Conservation (phyloP, 2,888 invertebrate species). For the Tipula unca region DNA sequence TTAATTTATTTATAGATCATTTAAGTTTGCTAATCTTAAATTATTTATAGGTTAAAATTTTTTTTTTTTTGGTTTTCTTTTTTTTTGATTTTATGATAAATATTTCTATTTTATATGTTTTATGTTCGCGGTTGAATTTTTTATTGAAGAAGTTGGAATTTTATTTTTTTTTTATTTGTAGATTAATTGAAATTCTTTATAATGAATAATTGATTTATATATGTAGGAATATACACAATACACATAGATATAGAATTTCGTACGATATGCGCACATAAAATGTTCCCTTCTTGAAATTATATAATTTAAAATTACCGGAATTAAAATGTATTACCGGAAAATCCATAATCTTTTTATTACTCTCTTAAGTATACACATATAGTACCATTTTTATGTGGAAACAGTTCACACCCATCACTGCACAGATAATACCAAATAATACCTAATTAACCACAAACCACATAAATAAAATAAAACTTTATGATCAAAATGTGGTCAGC, state of each 20-base stretch:
- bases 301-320: neutral
- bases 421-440: neutral
- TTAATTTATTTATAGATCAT: neutral
- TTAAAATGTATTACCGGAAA: neutral
- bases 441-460: neutral
- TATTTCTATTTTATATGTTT: neutral
- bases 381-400: neutral
- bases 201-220: neutral
- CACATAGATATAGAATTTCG: no score
- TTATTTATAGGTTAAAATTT: neutral
- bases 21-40: constrained; percentile 14
- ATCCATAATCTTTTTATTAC: neutral
- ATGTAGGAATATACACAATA: neutral
- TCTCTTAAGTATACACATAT: neutral
- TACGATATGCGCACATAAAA: neutral
- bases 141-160: neutral
- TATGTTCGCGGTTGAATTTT: neutral
- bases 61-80: neutral
- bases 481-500: neutral
- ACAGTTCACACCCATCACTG: neutral
- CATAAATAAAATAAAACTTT: neutral
- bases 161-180: neutral
- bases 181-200: neutral
- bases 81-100: neutral
- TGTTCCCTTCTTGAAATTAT: neutral